Conservation (phyloP, 2,797 vertebrate genomes). For the Sebastes baramenuke region DNA sequence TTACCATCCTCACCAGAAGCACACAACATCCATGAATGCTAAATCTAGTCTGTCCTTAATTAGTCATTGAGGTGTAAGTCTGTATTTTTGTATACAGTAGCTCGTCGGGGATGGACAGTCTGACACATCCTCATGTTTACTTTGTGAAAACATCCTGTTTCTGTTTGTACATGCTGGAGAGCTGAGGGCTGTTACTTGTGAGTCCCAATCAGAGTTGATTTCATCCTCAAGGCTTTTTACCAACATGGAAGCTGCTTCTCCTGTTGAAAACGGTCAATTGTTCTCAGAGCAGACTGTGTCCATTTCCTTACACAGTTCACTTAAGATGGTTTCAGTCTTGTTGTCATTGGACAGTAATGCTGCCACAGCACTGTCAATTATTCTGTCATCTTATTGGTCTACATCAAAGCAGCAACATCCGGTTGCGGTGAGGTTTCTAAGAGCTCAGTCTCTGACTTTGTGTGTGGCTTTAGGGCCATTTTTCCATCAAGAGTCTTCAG, state of each 20-base stretch:
- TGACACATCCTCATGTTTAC: slow-evolving; percentile 4
- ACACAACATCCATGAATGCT: background rate
- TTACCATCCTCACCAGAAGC: background rate
- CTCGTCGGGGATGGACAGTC: background rate
- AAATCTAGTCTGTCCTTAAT: background rate
- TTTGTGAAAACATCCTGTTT: slow-evolving; percentile 4
- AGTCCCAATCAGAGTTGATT: background rate
- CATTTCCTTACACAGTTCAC: background rate
- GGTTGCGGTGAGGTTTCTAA: background rate
- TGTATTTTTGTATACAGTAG: background rate
- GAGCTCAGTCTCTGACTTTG: background rate
- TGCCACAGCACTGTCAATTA: background rate
- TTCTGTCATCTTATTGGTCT: background rate
- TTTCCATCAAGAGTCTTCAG: slow-evolving; percentile 4
- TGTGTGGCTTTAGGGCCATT: background rate
- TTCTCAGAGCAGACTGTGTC: background rate
- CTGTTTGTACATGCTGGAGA: background rate
- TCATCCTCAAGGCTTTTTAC: background rate
- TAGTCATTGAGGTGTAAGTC: background rate
- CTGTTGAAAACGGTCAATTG: background rate
- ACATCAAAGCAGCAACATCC: background rate
- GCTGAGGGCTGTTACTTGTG: background rate
- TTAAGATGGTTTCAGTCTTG: background rate
- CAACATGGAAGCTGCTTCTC: background rate
- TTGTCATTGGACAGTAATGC: background rate